Conservation (phyloP, 1,140 invertebrate genomes). For the Sipha flava region DNA sequence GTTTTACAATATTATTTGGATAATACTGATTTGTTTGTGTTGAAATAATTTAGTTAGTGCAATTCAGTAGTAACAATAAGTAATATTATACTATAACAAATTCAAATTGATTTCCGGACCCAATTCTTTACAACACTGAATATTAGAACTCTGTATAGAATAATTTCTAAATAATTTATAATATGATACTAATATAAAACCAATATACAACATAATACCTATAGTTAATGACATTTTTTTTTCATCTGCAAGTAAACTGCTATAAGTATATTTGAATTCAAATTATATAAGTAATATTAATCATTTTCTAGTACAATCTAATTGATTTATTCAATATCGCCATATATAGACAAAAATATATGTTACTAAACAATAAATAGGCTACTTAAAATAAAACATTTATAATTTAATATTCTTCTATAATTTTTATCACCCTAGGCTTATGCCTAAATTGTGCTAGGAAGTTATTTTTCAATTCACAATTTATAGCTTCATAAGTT, state of each 20-base stretch:
- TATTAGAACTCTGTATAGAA: neutral
- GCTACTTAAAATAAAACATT: neutral
- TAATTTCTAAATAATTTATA: neutral
- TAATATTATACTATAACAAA: neutral
- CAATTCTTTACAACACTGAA: too few species aligned
- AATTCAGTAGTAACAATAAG: too few species aligned
- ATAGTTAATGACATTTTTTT: neutral
- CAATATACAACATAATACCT: neutral
- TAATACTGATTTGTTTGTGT: neutral
- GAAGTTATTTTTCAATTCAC: neutral
- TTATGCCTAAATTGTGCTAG: neutral
- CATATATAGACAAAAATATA: neutral
- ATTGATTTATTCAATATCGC: neutral
- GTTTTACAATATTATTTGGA: neutral
- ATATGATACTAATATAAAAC: neutral
- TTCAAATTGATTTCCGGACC: too few species aligned
- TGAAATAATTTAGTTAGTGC: neutral
- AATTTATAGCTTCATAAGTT: neutral
- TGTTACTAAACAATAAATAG: neutral
- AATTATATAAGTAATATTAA: neutral
- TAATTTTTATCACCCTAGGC: neutral
- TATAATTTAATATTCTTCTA: neutral
- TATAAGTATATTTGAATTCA: neutral
- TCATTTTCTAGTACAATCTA: neutral
- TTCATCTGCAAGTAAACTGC: neutral